Evolutionary conservation across 2,888 invertebrate species (phyloP).

Genomic region (Sphaerophoria rueppellii): DNA sequence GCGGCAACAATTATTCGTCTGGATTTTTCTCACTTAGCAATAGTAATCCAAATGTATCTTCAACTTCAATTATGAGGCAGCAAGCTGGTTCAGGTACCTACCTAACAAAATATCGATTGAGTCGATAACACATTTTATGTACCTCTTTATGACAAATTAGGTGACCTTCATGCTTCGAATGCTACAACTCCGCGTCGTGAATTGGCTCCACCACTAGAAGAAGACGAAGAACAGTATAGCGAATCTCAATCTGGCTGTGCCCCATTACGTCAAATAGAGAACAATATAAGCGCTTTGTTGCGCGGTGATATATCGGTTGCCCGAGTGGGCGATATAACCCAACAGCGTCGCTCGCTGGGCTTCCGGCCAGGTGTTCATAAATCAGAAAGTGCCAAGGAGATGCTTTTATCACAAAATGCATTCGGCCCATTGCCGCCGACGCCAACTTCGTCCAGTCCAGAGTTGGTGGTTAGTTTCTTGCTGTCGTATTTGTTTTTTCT

Average conservation of each 20-base stretch:
- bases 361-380: slow-evolving; percentile 87
- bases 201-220: slow-evolving; percentile 87
- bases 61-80: slow-evolving; percentile 70
- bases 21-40: slow-evolving; percentile 68
- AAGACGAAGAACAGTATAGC: slow-evolving; percentile 86
- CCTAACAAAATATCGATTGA: too few species aligned
- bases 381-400: slow-evolving; percentile 89
- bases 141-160: not conserved
- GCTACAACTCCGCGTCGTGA: slow-evolving; percentile 85
- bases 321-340: slow-evolving; percentile 78
- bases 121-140: too few species aligned
- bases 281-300: slow-evolving; percentile 88
- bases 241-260: slow-evolving; percentile 86
- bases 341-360: slow-evolving; percentile 80
- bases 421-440: slow-evolving; percentile 82
- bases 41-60: slow-evolving; percentile 73
- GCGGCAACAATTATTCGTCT: slow-evolving; percentile 62
- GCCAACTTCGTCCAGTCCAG: slow-evolving; percentile 79
- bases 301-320: slow-evolving; percentile 82
- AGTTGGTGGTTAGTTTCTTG: slow-evolving; percentile 75
- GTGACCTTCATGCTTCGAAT: slow-evolving; percentile 78
- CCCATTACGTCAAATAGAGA: slow-evolving; percentile 88
- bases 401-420: slow-evolving; percentile 82
- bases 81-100: slow-evolving; percentile 59
- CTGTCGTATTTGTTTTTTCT: slow-evolving; percentile 74